Evolutionary conservation across 1,140 invertebrate species (phyloP), one percentile per base, ranked within the genome.

Genomic region (Myzus persicae): DNA sequence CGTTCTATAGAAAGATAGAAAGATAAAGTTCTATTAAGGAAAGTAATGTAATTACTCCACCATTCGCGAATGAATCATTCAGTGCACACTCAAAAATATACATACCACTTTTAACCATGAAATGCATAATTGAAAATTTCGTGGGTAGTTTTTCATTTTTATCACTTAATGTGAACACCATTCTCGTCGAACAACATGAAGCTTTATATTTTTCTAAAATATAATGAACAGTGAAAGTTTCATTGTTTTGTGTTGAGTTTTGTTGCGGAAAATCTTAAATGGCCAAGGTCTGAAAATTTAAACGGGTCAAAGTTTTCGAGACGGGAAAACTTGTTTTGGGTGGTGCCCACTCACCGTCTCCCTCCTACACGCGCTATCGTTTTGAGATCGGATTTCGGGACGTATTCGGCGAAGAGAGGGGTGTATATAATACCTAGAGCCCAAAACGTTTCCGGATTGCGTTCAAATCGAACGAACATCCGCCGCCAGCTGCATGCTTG

Each of bases 191-290:
- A 89, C 31, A 51, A 38, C 46, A 26, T 38, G 46, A 22, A 51
- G 22, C 20, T 51, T 36, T 38, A 20, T 38, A 31, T 89, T 36
- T 89, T 51, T 51, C 2, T 9, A 51, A 51, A 36, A 51, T 89
- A 89, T 89, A 89, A 89, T 89, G 87, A 89, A 89, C 87, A 89
- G 87, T 38, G 46, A 51, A 89, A 89, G 44, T 89, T 89, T 89
- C 44, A 18, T 48, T 48, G 87, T 89, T 51, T 89, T 38, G 22
- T 20, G 87, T 89, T 51, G 46, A 89, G 8, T 89, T 89, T 48
- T 9, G 18, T 38, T 18, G 87, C n/a, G 46, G n/a, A 51, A 89
- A 89, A 89, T 89, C 87, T 48, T 89, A 89, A 89, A 51, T n/a
- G n/a, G 46, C 48, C 44, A 48, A 38, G 18, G 87, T 89, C 87